Percentiles rank a stretch among this genome's conserved stretches.
Conservation (phyloP, 37 sponge, comb jelly and placozoan species). For the Oscarella lobularis region DNA sequence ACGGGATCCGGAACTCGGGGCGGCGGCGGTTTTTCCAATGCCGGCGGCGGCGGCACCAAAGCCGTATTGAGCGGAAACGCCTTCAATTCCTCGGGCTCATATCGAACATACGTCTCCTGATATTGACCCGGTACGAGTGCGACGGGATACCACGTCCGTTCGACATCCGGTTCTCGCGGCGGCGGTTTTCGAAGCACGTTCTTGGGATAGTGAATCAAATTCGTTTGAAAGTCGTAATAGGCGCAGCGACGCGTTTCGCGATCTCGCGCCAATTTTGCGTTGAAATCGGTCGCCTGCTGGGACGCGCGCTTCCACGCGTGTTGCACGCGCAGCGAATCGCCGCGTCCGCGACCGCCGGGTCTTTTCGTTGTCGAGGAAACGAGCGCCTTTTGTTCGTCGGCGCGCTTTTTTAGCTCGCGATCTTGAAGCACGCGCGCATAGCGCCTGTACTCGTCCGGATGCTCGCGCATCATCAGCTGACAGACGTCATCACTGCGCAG, state of each 20-base stretch:
- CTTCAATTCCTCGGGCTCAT: background rate
- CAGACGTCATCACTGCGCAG: background rate
- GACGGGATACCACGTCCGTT: background rate
- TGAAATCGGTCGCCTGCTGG: background rate
- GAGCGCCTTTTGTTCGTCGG: background rate
- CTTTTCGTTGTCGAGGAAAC: background rate
- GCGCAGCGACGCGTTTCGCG: background rate
- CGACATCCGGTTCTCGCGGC: no score
- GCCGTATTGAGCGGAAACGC: background rate
- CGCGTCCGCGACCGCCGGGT: background rate
- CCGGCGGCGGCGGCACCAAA: background rate
- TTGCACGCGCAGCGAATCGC: background rate
- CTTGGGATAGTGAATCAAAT: background rate
- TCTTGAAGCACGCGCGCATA: background rate
- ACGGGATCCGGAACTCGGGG: background rate
- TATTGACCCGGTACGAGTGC: constrained; percentile 6
- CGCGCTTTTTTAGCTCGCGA: background rate
- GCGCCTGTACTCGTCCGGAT: background rate
- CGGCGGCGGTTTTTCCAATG: no score
- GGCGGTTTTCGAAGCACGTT: no score
- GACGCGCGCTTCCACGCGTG: background rate
- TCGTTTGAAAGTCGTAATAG: background rate
- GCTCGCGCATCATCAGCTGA: background rate
- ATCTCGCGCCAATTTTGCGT: background rate
- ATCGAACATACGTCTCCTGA: background rate